Evolutionary conservation across 2,113 vertebrate genomes (phyloP).

Genomic region (Hiodon alosoides): DNA sequence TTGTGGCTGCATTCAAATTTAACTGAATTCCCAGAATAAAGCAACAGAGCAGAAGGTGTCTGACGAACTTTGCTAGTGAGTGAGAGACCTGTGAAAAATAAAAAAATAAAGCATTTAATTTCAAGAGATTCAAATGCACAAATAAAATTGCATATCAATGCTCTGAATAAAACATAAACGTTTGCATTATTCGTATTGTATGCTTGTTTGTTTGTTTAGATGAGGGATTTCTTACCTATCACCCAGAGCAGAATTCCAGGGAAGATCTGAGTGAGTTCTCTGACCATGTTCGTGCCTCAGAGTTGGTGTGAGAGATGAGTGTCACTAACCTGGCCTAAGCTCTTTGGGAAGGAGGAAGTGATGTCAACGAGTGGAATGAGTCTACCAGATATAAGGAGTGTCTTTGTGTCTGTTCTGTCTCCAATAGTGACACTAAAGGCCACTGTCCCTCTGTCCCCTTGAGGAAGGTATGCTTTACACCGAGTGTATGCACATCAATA

Average conservation of each 20-base stretch:
- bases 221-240: slow-evolving; percentile 4
- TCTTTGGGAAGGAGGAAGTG: slow-evolving; percentile 5
- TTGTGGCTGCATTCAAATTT: not conserved
- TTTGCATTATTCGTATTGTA: not conserved
- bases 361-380: no score
- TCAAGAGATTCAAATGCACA: no score
- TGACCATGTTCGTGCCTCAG: not conserved
- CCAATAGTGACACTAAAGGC: no score
- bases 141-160: no score
- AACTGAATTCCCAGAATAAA: not conserved
- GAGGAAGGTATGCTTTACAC: no score
- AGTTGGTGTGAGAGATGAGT: not conserved
- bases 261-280: not conserved
- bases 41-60: not conserved
- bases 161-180: no score
- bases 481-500: no score
- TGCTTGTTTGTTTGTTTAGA: no score
- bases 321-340: not conserved
- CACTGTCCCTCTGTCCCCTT: no score
- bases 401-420: no score
- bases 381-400: no score
- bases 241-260: not conserved
- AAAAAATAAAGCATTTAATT: not conserved
- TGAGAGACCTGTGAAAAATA: not conserved
- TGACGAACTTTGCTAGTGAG: not conserved